Evolutionary conservation across 1,140 invertebrate species (phyloP).

Genomic region (Procambarus virginalis): DNA sequence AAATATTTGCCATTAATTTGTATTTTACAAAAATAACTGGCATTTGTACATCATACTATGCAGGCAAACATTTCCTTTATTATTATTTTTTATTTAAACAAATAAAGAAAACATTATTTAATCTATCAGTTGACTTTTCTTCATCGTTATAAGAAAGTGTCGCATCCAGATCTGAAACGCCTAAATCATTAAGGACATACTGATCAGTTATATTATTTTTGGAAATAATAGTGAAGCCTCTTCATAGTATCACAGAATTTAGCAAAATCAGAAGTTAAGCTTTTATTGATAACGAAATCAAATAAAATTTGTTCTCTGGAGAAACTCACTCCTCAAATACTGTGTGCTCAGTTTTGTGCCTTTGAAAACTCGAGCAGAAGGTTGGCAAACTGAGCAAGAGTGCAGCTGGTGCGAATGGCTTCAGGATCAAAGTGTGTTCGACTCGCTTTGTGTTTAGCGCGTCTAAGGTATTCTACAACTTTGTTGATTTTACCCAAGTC

Average conservation of each 20-base stretch:
- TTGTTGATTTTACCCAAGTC: conserved; percentile 72
- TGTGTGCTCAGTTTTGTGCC: conserved; percentile 28
- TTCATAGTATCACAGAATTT: not conserved
- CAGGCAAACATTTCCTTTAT: not conserved
- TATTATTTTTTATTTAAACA: not conserved
- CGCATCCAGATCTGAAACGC: not conserved
- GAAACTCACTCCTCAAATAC: not conserved
- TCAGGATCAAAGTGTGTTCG: conserved; percentile 74
- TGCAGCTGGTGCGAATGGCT: conserved; percentile 73
- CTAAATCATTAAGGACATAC: not conserved
- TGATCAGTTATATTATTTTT: not conserved
- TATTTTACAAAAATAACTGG: not conserved
- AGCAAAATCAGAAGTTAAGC: not conserved
- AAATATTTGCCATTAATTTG: not conserved
- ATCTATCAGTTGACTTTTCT: too few relatives aligned
- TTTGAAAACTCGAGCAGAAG: conserved; percentile 52
- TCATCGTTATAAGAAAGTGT: not conserved
- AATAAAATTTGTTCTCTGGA: not conserved
- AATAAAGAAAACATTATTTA: too few relatives aligned
- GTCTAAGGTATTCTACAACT: conserved; percentile 71
- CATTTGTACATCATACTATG: not conserved
- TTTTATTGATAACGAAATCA: not conserved
- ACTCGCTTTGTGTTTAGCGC: conserved; percentile 72
- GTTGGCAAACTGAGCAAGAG: conserved; percentile 58
- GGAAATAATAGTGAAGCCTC: not conserved